Conservation (phyloP, 2,888 invertebrate genomes). For the Mythimna ferrago region DNA sequence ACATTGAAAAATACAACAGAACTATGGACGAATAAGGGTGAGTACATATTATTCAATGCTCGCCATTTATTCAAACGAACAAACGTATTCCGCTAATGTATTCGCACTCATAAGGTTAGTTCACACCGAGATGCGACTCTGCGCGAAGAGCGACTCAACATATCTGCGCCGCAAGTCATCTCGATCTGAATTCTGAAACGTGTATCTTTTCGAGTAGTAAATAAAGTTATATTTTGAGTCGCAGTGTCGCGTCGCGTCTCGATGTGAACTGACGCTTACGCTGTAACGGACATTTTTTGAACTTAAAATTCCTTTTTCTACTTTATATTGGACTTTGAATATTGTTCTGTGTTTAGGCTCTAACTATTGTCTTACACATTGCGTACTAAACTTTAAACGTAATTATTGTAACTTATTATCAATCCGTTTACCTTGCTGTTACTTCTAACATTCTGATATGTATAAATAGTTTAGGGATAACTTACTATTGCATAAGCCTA, state of each 20-base stretch:
- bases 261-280: not conserved
- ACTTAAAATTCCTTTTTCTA: conserved; percentile 20
- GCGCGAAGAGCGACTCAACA: no score
- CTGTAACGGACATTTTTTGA: conserved; percentile 33
- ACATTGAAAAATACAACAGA: conserved; percentile 46
- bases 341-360: conserved; percentile 54
- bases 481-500: conserved; percentile 22
- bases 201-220: no score
- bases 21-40: conserved; percentile 18
- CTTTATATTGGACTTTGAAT: conserved; percentile 37
- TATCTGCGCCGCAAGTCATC: no score
- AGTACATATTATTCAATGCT: not conserved
- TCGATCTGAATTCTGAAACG: no score
- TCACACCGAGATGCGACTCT: no score
- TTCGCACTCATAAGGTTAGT: conserved; percentile 5
- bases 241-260: no score
- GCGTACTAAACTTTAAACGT: conserved; percentile 48
- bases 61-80: not conserved
- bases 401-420: conserved; percentile 38
- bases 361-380: conserved; percentile 58
- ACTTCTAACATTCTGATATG: conserved; percentile 57
- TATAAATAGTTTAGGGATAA: conserved; percentile 59
- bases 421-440: conserved; percentile 34
- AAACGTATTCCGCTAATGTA: conserved; percentile 4
- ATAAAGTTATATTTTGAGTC: no score